These are phyloP conservation scores for Incurvaria masculella DNA, from an alignment of 2,888 invertebrate genomes.

Conservation along the genomic window DNA sequence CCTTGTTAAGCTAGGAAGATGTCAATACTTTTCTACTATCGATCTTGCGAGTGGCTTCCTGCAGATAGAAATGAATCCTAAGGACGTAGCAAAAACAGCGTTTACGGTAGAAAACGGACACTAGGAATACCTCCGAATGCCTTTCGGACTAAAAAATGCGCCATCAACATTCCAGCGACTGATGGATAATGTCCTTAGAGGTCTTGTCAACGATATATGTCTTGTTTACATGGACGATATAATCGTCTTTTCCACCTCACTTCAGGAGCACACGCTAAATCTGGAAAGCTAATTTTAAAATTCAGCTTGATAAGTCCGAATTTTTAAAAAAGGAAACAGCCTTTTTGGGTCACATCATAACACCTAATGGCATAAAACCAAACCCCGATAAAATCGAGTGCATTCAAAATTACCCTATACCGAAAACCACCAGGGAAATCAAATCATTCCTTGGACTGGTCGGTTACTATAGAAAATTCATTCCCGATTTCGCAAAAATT, in stretches of 20 bases:
- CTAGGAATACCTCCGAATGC: slow-evolving; percentile 24
- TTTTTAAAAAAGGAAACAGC: slow-evolving; percentile 16
- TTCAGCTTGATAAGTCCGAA: slow-evolving; percentile 17
- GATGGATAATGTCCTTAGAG: slow-evolving; percentile 23
- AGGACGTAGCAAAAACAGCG: slow-evolving; percentile 8
- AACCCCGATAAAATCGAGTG: slow-evolving; percentile 10
- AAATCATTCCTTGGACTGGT: too few relatives aligned
- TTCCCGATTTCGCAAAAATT: slow-evolving; percentile 19
- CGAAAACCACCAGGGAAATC: slow-evolving; percentile 10
- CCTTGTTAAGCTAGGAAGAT: too few relatives aligned
- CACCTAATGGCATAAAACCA: slow-evolving; percentile 9
- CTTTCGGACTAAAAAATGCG: slow-evolving; percentile 22
- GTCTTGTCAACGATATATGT: slow-evolving; percentile 22
- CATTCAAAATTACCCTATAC: slow-evolving; percentile 11
- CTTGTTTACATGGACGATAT: slow-evolving; percentile 27
- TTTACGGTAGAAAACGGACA: slow-evolving; percentile 22
- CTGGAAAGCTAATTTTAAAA: slow-evolving; percentile 15
- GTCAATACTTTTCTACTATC: too few relatives aligned
- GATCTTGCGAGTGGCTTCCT: too few relatives aligned
- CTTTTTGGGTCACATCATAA: slow-evolving; percentile 17
- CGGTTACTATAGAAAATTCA: slow-evolving; percentile 25
- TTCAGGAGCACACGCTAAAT: slow-evolving; percentile 17
- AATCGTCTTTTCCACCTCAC: slow-evolving; percentile 20
- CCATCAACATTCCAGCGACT: slow-evolving; percentile 25
- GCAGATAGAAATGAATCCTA: too few relatives aligned